Conservation (phyloP, 2,113 vertebrate genomes). For the Barbus barbus region DNA sequence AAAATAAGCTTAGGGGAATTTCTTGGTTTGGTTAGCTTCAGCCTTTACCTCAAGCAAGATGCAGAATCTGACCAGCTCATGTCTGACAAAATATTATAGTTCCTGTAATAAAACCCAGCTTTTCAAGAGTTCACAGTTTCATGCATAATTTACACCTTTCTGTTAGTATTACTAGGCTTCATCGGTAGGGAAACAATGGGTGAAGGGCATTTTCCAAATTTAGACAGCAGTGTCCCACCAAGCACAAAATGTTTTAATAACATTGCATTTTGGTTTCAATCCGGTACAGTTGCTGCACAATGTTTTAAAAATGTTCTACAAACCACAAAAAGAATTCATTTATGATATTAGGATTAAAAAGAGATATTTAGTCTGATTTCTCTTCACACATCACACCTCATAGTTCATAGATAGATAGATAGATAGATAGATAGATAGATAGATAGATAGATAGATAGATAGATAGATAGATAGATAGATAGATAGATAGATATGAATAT, state of each 20-base stretch:
- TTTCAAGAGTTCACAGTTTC: conserved; percentile 20
- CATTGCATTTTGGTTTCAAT: background rate
- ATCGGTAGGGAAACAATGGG: conserved; percentile 4
- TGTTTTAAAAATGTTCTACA: too few species aligned
- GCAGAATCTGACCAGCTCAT: conserved; percentile 7
- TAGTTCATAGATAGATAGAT: too few species aligned
- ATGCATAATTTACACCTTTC: conserved; percentile 24
- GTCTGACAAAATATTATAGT: conserved; percentile 33
- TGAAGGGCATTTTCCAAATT: background rate
- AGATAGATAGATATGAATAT: too few species aligned
- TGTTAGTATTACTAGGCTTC: conserved; percentile 18
- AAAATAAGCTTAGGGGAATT: conserved; percentile 67
- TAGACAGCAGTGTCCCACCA: background rate
- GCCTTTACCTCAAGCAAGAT: conserved; percentile 59
- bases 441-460: too few species aligned
- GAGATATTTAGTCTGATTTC: too few species aligned
- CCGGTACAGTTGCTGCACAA: too few species aligned
- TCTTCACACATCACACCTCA: too few species aligned
- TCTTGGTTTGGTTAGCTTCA: conserved; percentile 61
- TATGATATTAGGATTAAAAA: too few species aligned
- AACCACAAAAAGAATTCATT: background rate
- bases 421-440: too few species aligned
- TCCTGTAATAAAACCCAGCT: conserved; percentile 18
- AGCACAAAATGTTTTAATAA: background rate
- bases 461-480: too few species aligned